Conservation (phyloP, 92 coral and sea anemone genomes). For the Meandrina meandrites region DNA sequence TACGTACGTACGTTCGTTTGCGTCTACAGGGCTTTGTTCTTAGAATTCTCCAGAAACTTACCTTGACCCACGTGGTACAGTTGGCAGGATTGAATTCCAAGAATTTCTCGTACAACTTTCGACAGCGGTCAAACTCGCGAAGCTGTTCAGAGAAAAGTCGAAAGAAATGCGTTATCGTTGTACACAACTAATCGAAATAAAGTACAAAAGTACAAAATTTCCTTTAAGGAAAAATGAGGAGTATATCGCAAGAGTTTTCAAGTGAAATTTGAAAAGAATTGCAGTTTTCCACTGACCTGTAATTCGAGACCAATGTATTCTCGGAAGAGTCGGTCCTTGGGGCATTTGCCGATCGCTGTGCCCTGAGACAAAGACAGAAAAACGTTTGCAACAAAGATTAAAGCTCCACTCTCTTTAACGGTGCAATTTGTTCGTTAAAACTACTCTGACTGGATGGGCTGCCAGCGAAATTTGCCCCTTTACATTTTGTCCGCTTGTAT, state of each 20-base stretch:
- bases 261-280: too few relatives aligned
- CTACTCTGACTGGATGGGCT: too few relatives aligned
- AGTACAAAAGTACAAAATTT: too few relatives aligned
- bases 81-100: constrained; percentile 92
- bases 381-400: background rate
- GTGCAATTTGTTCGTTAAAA: too few relatives aligned
- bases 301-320: constrained; percentile 97
- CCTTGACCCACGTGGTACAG: constrained; percentile 99
- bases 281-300: constrained; percentile 62
- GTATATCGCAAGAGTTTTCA: too few relatives aligned
- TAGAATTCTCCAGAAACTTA: background rate
- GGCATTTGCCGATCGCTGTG: constrained; percentile 97
- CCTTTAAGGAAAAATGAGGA: too few relatives aligned
- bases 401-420: too few relatives aligned
- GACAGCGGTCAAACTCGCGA: constrained; percentile 97
- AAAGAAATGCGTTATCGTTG: background rate
- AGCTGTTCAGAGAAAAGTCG: constrained; percentile 60
- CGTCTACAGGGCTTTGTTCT: too few relatives aligned
- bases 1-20: too few relatives aligned
- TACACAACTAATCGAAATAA: background rate
- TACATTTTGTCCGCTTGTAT: too few relatives aligned
- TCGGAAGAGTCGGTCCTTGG: constrained; percentile 92
- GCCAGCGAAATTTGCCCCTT: too few relatives aligned
- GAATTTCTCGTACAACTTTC: constrained; percentile 94
- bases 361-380: constrained; percentile 58